Evolutionary conservation across 2,113 vertebrate species (phyloP).

Genomic region (Nerophis ophidion): DNA sequence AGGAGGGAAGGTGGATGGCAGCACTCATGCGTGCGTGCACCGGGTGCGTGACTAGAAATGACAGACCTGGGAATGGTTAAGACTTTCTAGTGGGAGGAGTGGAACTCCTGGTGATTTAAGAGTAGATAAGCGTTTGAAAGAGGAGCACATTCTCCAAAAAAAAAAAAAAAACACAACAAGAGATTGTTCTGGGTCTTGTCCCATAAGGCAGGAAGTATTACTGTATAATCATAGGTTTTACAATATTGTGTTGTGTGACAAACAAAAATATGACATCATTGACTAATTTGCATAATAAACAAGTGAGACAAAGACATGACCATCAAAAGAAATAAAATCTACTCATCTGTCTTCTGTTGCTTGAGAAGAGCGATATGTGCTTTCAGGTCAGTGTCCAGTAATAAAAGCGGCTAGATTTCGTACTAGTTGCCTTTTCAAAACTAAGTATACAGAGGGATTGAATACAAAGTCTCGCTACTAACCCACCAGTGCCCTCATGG

Average conservation of each 20-base stretch:
- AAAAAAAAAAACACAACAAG: conserved; percentile 37
- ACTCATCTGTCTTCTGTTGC: no score
- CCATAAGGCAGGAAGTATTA: conserved; percentile 25
- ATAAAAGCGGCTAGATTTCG: no score
- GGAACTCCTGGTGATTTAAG: conserved; percentile 49
- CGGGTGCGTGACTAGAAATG: conserved; percentile 51
- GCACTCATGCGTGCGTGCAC: neutral
- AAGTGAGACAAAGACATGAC: no score
- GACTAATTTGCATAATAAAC: no score
- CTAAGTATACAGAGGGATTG: no score
- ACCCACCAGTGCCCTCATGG: no score
- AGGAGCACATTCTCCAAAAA: conserved; percentile 44
- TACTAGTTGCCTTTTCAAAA: no score
- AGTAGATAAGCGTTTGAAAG: conserved; percentile 60
- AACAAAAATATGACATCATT: no score
- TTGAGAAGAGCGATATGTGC: no score
- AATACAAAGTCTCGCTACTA: no score
- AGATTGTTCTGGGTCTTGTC: conserved; percentile 36
- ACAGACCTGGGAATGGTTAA: conserved; percentile 50
- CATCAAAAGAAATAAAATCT: no score
- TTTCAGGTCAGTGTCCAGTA: no score
- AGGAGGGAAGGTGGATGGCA: conserved; percentile 11
- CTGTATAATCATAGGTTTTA: conserved; percentile 8
- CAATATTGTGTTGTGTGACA: conserved; percentile 40
- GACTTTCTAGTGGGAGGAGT: conserved; percentile 29